Percentiles rank a stretch among this genome's conserved stretches.
Conservation (phyloP, 2,113 vertebrate species). For the Tragelaphus strepsiceros region DNA sequence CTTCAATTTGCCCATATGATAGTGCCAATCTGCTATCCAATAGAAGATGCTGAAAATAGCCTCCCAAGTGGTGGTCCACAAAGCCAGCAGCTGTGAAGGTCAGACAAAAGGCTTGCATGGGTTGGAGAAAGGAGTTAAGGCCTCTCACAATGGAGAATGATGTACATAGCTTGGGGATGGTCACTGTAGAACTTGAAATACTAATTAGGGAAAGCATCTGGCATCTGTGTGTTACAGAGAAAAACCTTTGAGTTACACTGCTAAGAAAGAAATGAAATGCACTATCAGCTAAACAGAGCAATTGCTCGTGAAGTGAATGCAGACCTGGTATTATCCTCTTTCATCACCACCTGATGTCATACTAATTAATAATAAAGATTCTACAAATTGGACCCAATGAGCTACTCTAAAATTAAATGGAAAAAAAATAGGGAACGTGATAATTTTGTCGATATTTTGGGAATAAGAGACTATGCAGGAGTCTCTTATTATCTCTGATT, state of each 20-base stretch:
- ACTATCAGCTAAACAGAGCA: slow-evolving; percentile 14
- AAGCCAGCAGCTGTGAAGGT: not conserved
- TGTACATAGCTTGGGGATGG: not conserved
- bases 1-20: not conserved
- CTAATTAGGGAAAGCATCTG: slow-evolving; percentile 25
- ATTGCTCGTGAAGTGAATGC: slow-evolving; percentile 9
- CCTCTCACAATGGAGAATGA: not conserved
- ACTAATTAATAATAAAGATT: slow-evolving; percentile 67
- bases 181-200: not conserved
- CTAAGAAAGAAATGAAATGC: slow-evolving; percentile 58
- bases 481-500: not conserved
- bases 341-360: slow-evolving; percentile 18
- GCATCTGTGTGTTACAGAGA: slow-evolving; percentile 4
- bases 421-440: not conserved
- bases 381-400: slow-evolving; percentile 51
- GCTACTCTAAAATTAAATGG: slow-evolving; percentile 56
- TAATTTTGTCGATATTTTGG: slow-evolving; percentile 40
- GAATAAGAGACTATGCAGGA: not conserved
- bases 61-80: not conserved
- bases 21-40: too few relatives aligned
- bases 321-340: not conserved
- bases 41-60: not conserved
- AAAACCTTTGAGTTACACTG: slow-evolving; percentile 41
- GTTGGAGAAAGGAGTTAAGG: not conserved
- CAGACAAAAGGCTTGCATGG: not conserved